A percentile compares a stretch with the other conserved stretches of the same genome.
Conservation (phyloP, 2,888 invertebrate genomes). For the Platycheirus albimanus region DNA sequence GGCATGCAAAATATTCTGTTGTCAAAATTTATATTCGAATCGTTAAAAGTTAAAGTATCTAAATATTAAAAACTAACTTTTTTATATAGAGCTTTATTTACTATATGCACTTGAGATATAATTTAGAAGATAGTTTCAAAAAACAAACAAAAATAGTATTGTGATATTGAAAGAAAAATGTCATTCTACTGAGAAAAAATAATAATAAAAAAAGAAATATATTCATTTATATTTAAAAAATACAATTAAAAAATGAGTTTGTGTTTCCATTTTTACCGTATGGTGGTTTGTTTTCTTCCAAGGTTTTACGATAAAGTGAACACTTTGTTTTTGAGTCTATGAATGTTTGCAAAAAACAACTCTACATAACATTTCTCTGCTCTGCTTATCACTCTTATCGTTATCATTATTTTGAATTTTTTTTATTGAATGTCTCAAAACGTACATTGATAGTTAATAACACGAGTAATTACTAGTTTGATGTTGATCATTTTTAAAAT, state of each 20-base stretch:
- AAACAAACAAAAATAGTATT: constrained; percentile 49
- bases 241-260: constrained; percentile 5
- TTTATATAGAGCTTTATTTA: constrained; percentile 32
- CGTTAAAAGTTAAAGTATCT: constrained; percentile 17
- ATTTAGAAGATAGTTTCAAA: constrained; percentile 21
- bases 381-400: constrained; percentile 28
- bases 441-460: neutral
- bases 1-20: constrained; percentile 10
- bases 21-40: constrained; percentile 35
- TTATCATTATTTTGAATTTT: constrained; percentile 9
- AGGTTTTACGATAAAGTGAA: neutral
- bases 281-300: neutral
- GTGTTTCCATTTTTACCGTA: too few relatives aligned
- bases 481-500: constrained; percentile 1
- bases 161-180: constrained; percentile 68
- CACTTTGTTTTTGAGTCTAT: neutral
- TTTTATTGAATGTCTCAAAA: neutral
- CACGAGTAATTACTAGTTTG: constrained; percentile 7
- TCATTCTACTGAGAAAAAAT: constrained; percentile 57
- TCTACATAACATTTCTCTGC: neutral
- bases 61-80: constrained; percentile 6
- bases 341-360: neutral
- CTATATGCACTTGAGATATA: constrained; percentile 42
- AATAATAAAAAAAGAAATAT: constrained; percentile 51
- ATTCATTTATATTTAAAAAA: constrained; percentile 49